Evolutionary conservation across 2,797 vertebrate genomes (phyloP).

Genomic region (Myotis daubentonii): DNA sequence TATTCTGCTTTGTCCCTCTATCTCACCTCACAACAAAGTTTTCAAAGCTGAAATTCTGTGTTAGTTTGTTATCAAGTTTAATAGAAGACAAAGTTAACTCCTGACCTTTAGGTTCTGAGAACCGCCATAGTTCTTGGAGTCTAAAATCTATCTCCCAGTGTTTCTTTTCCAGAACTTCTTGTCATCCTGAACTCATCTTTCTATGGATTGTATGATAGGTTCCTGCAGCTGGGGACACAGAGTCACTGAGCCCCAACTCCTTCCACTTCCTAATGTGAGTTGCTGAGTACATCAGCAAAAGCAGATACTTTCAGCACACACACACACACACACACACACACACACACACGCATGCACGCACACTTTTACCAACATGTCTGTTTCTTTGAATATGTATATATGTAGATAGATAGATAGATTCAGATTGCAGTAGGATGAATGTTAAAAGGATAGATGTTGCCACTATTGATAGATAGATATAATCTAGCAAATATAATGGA

Average conservation of each 20-base stretch:
- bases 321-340: too few species aligned
- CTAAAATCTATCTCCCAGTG: background rate
- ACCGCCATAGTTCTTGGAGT: background rate
- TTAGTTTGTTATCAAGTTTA: conserved; percentile 26
- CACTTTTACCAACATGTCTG: background rate
- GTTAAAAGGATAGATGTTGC: background rate
- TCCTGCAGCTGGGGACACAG: background rate
- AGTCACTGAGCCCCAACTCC: background rate
- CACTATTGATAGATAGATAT: background rate
- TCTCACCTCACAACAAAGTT: background rate
- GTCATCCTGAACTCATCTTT: background rate
- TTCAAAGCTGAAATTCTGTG: background rate
- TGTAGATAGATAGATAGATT: background rate
- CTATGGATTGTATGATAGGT: background rate
- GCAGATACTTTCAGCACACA: background rate
- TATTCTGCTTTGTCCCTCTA: background rate
- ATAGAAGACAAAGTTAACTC: background rate
- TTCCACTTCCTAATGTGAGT: background rate
- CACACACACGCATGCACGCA: too few species aligned
- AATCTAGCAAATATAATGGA: background rate
- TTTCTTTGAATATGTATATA: background rate
- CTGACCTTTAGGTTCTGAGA: background rate
- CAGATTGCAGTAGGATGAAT: background rate
- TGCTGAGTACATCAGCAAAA: background rate
- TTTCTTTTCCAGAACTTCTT: conserved; percentile 39